These are phyloP conservation scores for Pipistrellus pygmaeus DNA, from an alignment of 2,797 vertebrate genomes.

Conservation along the genomic window DNA sequence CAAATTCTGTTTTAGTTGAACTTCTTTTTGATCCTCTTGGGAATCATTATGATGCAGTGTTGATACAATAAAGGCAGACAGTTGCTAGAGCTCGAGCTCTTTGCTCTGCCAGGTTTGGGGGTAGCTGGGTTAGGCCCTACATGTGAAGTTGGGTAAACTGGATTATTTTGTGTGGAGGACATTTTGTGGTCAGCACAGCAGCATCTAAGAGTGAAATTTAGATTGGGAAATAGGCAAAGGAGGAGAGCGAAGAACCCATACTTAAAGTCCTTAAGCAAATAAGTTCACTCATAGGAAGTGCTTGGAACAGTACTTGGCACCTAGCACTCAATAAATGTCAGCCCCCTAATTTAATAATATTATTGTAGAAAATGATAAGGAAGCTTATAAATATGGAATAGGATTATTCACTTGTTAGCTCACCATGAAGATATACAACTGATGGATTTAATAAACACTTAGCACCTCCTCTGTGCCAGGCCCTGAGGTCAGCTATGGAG, in stretches of 20 bases:
- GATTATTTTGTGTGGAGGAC: not conserved
- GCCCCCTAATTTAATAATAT: not conserved
- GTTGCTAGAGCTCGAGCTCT: not conserved
- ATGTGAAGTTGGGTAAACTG: not conserved
- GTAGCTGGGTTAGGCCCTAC: not conserved
- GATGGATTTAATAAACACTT: not conserved
- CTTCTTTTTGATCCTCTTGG: not conserved
- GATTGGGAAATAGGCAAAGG: not conserved
- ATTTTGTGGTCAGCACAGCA: conserved; percentile 4
- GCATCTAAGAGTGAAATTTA: not conserved
- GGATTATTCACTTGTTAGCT: not conserved
- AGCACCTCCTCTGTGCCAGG: not conserved
- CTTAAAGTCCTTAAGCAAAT: not conserved
- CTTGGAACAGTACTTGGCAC: not conserved
- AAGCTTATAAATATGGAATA: not conserved
- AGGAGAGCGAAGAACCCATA: not conserved
- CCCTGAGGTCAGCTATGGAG: too few relatives aligned
- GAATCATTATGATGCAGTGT: conserved; percentile 16
- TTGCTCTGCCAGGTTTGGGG: not conserved
- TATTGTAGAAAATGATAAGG: conserved; percentile 5
- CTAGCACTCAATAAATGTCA: not conserved
- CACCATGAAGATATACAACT: not conserved
- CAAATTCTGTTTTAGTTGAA: conserved; percentile 21
- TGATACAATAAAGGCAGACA: not conserved
- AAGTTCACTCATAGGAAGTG: not conserved